Base-by-base conservation (phyloP, 2,113 vertebrate genomes). In the Bambusicola thoracicus region DNA sequence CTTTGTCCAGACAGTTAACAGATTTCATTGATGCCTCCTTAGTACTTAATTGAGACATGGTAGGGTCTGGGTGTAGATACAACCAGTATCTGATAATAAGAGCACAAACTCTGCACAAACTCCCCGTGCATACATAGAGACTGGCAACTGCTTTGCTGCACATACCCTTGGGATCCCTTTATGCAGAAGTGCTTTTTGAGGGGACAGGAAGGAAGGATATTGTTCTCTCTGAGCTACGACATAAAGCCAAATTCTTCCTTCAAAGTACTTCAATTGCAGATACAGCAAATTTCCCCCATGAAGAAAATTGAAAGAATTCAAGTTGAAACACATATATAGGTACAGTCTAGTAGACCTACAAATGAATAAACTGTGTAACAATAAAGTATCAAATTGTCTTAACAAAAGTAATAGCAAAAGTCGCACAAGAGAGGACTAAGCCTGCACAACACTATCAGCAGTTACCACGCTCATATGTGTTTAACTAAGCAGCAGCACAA, bases 211-310 rank as follows among this genome's bases (percentile, higher is more conserved):
- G 81, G 32, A 0, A 32, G 34, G 73, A 22, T 19, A 22, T n/a
- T 20, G 7, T 44, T 82, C 78, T 68, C 68, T 36, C n/a, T 0
- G 7, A 77, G 55, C 29, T 79, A 34, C 0, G 51, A 18, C 2
- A 6, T 34, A 58, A 68, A 53, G n/a, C 25, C 55, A 48, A 79
- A 58, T 32, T 81, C 76, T 67, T 68, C 59, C 74, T 72, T 58
- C 18, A 19, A n/a, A 46, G 59, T 6, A 62, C 30, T 43, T 74
- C 72, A 43, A 40, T 70, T 55, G 40, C 74, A 81, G n/a, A 41
- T 13, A 75, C 22, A 53, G 25, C 15, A 34, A 2, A 59, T 75
- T 72, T 81, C 40, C 51, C 46, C 46, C 16, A 15, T 40, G 36
- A 62, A 62, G 61, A 62, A 62, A 27, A 40, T 62, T 27, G 40